Evolutionary conservation across 2,888 invertebrate genomes (phyloP).

Genomic region (Scrobipalpa costella): DNA sequence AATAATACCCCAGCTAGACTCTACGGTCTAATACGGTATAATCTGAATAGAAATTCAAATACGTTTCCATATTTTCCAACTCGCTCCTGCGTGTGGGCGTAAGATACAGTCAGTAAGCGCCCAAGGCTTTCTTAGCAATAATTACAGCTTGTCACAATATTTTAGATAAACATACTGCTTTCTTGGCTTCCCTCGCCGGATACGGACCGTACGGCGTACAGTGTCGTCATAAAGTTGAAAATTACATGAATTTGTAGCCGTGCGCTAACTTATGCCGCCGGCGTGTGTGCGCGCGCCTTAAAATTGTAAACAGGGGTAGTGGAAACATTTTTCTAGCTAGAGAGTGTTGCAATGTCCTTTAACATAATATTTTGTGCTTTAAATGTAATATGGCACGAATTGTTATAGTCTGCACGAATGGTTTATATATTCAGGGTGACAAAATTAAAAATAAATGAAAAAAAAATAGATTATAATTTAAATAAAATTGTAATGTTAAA

Average conservation of each 20-base stretch:
- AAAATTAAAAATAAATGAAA: too few relatives aligned
- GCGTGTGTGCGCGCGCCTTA: slow-evolving; percentile 2
- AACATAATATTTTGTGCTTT: too few relatives aligned
- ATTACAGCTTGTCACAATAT: slow-evolving; percentile 8
- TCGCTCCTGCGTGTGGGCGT: not conserved
- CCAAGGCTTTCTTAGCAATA: not conserved
- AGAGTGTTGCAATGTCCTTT: too few relatives aligned
- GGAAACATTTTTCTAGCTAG: not conserved
- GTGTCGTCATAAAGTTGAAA: slow-evolving; percentile 3
- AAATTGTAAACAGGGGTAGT: not conserved
- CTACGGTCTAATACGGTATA: too few relatives aligned
- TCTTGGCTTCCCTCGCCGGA: not conserved
- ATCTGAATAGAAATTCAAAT: too few relatives aligned
- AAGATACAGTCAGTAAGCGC: not conserved
- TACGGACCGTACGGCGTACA: not conserved
- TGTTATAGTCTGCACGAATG: too few relatives aligned
- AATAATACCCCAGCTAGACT: too few relatives aligned
- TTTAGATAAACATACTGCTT: slow-evolving; percentile 10
- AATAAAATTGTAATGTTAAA: too few relatives aligned
- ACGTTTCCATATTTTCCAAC: too few relatives aligned
- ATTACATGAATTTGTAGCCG: not conserved
- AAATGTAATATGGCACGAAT: too few relatives aligned
- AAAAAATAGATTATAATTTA: too few relatives aligned
- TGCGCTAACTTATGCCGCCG: slow-evolving; percentile 1
- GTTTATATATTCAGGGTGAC: too few relatives aligned